Percentiles rank a stretch among this genome's conserved stretches.
Evolutionary conservation across 1,140 invertebrate genomes (phyloP).

Genomic region (Penaeus japonicus): DNA sequence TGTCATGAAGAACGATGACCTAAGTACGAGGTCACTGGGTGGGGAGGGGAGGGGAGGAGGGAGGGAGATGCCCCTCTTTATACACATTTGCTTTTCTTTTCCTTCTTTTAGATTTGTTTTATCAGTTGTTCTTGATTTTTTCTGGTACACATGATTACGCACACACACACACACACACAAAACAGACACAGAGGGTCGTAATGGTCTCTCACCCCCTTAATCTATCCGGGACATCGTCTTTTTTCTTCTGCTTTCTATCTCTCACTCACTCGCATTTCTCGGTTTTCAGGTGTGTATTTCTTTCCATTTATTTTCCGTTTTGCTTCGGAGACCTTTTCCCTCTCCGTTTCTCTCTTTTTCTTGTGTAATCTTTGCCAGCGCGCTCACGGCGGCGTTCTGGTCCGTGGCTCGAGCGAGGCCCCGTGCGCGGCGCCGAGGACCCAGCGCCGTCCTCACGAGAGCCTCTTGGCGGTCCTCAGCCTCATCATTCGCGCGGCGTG

Average conservation of each 20-base stretch:
- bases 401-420: background rate
- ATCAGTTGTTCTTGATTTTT: background rate
- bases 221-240: background rate
- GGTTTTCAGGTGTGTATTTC: background rate
- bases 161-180: background rate
- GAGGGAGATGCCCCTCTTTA: background rate
- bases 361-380: background rate
- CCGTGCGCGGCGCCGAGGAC: background rate
- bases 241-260: background rate
- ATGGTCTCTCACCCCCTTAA: too few species aligned
- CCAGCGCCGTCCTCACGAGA: too few species aligned
- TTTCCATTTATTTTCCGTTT: background rate
- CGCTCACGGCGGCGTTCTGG: background rate
- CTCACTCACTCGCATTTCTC: background rate
- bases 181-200: background rate
- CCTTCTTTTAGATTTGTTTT: background rate
- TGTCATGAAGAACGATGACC: too few species aligned
- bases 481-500: too few species aligned
- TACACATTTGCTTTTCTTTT: background rate
- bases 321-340: background rate
- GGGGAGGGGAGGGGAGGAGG: too few species aligned
- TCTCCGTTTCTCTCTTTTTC: background rate
- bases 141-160: background rate
- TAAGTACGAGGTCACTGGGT: too few species aligned
- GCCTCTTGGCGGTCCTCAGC: too few species aligned